Base-by-base conservation (phyloP, 2,113 vertebrate species). In the Scartelaos histophorus region DNA sequence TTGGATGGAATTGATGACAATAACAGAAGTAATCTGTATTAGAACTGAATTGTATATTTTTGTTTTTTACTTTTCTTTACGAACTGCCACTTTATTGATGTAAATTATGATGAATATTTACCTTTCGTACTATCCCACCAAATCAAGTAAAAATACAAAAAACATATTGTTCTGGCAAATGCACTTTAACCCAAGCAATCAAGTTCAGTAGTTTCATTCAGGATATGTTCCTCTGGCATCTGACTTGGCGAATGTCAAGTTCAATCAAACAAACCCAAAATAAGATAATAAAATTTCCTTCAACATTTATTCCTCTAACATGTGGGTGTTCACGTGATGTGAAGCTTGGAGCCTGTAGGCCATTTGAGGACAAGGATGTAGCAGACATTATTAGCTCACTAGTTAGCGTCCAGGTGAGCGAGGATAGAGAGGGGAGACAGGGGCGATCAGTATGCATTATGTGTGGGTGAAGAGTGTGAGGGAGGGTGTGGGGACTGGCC, bases 361-460 rank as follows among this genome's bases (percentile, higher is more conserved):
- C 73, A 74, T 24, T 24, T 66, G 17, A 68, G 77, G 79, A 86
- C 65, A 69, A 24, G 16, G 49, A 61, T 16, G 49, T 70, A 82
- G 57, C 71, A 67, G 76, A 73, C 64, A 73, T 19, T 22, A 54
- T 3, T 38, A 71, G 43, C 13, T 66, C 10, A 43, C 47, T 85
- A 69, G 73, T 75, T 64, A 76, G 70, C 66, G 53, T 82, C 77
- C 70, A 86, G 88, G 81, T 83, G 75, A 77, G 82, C 5, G 62
- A 21, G 58, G 67, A 74, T 70, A 75, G 82, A 6, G 66, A 24
- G 54, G 67, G 72, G 69, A 76, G 66, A 82, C 73, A 61, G 15
- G 57, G 29, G 73, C 54, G 64, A 73, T 73, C 22, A 56, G 47
- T 79, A 66, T 79, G 75, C 25, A 46, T 46, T 79, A 65, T 64